Evolutionary conservation across 2,888 invertebrate genomes (phyloP), one percentile per base, ranked within the genome.

Genomic region (Cosmorhoe ocellata): DNA sequence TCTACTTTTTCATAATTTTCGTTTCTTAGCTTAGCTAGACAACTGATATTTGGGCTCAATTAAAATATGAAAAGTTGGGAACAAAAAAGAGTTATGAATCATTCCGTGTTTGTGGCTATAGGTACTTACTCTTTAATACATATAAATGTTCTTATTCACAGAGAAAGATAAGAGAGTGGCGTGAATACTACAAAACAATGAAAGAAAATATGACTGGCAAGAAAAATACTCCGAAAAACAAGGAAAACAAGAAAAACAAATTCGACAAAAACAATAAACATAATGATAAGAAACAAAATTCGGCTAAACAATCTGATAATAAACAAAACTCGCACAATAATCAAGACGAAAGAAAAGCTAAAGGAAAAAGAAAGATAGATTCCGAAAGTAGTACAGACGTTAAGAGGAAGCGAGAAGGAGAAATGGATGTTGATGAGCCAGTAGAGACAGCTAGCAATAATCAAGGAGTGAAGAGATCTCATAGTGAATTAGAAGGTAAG

Each of bases 141-240:
- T 18, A 18, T 4, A 18, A 18, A 18, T 18, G 18, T 18, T 36
- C 39, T 51, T 46, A 9, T 58, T 66, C 55, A 0, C 58, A 89
- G 89, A 61, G 56, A 9, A 89, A 87, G 68, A 51, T 80, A 3
- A 79, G 81, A 64, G 82, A 85, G 63, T 90, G 89, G 89, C 81
- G 81, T 1, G 83, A 82, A 1, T 80, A 61, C 56, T 89, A 86
- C 58, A 82, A 86, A 71, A 77, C 77, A 0, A 81, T 88, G 82
- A 87, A 87, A 59, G 84, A 85, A 13, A 86, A 84, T 57, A 86
- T 87, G 81, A 75, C 69, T 0, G 83, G 81, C 4, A 75, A 80
- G 27, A 84, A 83, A 51, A 72, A 80, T 12, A 83, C 81, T 58
- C 12, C 75, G 27, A 10, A 55, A 77, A 53, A 84, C 73, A 69